Conservation (phyloP, 2,797 vertebrate genomes). For the Onychomys torridus region DNA sequence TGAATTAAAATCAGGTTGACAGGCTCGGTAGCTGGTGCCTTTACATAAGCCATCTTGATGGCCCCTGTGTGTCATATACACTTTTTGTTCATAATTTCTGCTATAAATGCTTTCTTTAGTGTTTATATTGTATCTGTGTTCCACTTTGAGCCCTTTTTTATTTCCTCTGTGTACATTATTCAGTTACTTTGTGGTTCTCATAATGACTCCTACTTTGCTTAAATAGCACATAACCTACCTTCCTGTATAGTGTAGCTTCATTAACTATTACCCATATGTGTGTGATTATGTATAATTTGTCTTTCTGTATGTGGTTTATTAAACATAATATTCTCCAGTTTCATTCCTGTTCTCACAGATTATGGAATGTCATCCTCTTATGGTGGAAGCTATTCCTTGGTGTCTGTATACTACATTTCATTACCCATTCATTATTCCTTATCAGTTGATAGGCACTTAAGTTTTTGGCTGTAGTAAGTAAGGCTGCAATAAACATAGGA, state of each 20-base stretch:
- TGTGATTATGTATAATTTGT: not conserved
- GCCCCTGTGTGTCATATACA: not conserved
- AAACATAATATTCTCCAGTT: not conserved
- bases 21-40: not conserved
- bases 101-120: not conserved
- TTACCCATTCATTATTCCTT: not conserved
- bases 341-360: not conserved
- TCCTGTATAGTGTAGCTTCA: not conserved
- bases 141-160: not conserved
- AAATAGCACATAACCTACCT: not conserved
- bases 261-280: not conserved
- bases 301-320: not conserved
- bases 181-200: not conserved
- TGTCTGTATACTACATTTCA: not conserved
- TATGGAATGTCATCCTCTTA: not conserved
- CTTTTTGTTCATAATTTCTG: not conserved
- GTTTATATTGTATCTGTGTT: not conserved
- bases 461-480: not conserved
- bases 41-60: not conserved
- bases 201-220: not conserved
- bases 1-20: not conserved
- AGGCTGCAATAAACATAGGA: not conserved
- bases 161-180: not conserved
- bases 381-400: not conserved
- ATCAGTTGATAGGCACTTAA: not conserved